These are phyloP conservation scores for Myxocyprinus asiaticus DNA, from an alignment of 2,113 vertebrate genomes.

Conservation along the genomic window DNA sequence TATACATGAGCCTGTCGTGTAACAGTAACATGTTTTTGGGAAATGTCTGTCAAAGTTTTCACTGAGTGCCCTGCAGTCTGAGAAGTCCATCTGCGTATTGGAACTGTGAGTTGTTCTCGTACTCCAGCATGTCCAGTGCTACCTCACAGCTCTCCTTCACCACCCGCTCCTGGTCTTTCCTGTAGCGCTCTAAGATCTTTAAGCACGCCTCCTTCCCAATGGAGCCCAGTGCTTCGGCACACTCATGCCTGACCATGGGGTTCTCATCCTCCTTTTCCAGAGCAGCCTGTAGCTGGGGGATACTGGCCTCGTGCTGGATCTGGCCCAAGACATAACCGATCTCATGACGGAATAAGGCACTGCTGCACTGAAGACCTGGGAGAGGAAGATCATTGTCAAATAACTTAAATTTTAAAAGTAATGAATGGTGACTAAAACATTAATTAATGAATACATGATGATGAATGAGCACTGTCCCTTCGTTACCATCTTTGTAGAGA, in stretches of 20 bases:
- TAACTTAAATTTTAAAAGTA: too few relatives aligned
- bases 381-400: not conserved
- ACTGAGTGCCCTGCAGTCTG: constrained; percentile 60
- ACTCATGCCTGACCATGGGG: constrained; percentile 95
- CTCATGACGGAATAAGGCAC: constrained; percentile 92
- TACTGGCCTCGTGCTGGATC: constrained; percentile 83
- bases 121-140: constrained; percentile 89
- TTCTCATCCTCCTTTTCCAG: constrained; percentile 75
- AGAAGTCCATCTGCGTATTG: constrained; percentile 87
- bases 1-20: not conserved
- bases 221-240: constrained; percentile 90
- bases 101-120: constrained; percentile 80
- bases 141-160: constrained; percentile 96
- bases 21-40: not conserved
- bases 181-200: constrained; percentile 72
- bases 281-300: constrained; percentile 76
- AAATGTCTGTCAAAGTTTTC: not conserved
- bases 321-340: constrained; percentile 93
- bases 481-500: too few relatives aligned
- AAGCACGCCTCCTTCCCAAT: constrained; percentile 88
- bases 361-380: constrained; percentile 81
- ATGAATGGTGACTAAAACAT: too few relatives aligned
- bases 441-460: too few relatives aligned
- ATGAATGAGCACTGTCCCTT: too few relatives aligned
- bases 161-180: constrained; percentile 79